These are phyloP conservation scores for Oryzias celebensis DNA, from an alignment of 2,113 vertebrate species.

Conservation along the genomic window DNA sequence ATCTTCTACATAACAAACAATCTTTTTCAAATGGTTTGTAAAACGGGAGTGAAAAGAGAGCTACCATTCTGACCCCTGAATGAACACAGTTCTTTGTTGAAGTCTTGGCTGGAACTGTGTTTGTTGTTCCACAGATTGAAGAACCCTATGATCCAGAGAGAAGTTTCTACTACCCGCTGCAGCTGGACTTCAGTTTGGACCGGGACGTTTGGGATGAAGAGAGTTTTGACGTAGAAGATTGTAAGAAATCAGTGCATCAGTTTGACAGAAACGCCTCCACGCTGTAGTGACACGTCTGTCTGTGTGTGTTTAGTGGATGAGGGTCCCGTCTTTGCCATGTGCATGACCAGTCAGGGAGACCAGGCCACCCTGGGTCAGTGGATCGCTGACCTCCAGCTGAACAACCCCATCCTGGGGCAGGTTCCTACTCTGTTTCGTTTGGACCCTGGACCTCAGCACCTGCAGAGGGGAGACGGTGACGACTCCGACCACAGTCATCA, in stretches of 20 bases:
- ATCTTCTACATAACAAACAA: no score
- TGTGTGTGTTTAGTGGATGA: conserved; percentile 82
- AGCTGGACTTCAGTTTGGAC: conserved; percentile 80
- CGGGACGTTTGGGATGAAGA: conserved; percentile 79
- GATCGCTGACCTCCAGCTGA: conserved; percentile 85
- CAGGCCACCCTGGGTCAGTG: conserved; percentile 83
- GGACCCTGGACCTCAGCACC: conserved; percentile 55
- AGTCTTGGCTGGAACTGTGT: not conserved
- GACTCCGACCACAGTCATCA: conserved; percentile 8
- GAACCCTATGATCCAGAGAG: conserved; percentile 81
- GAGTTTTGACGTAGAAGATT: conserved; percentile 82
- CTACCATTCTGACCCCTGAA: no score
- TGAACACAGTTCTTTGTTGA: not conserved
- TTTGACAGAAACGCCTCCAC: no score
- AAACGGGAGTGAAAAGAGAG: no score
- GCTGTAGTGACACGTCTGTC: not conserved
- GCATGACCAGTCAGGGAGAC: conserved; percentile 81
- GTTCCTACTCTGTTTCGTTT: conserved; percentile 86
- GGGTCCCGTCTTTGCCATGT: conserved; percentile 85
- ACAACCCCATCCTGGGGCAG: conserved; percentile 80
- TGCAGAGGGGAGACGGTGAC: conserved; percentile 5
- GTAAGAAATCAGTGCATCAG: conserved; percentile 65
- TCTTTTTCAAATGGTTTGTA: no score
- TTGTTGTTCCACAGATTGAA: conserved; percentile 63
- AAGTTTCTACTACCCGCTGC: conserved; percentile 81